Evolutionary conservation across 2,888 invertebrate genomes (phyloP).

Genomic region (Caenorhabditis becei): DNA sequence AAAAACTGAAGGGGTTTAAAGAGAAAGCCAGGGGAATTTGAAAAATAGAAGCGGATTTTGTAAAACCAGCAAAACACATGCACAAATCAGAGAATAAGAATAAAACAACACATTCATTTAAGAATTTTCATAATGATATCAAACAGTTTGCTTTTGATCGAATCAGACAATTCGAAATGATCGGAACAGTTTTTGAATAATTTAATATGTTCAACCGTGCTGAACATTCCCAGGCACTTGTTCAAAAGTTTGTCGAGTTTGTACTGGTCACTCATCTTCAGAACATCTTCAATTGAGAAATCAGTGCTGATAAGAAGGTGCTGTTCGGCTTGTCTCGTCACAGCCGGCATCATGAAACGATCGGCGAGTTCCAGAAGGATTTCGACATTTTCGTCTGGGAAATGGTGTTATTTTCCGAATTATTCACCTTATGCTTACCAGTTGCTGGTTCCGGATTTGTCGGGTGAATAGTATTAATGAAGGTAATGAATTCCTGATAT

Average conservation of each 20-base stretch:
- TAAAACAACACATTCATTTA: too few relatives aligned
- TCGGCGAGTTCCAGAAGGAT: conserved; percentile 20
- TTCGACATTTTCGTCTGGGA: background rate
- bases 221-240: background rate
- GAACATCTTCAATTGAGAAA: background rate
- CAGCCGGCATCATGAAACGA: conserved; percentile 16
- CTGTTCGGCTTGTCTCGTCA: background rate
- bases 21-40: too few relatives aligned
- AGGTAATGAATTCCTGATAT: conserved; percentile 3
- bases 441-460: background rate
- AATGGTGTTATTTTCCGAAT: too few relatives aligned
- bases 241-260: background rate
- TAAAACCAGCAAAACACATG: too few relatives aligned
- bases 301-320: background rate
- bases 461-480: background rate
- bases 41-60: too few relatives aligned
- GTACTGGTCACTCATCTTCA: background rate
- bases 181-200: too few relatives aligned
- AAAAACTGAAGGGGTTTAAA: too few relatives aligned
- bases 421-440: too few relatives aligned
- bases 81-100: too few relatives aligned
- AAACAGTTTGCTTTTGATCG: too few relatives aligned
- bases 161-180: background rate
- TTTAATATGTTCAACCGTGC: too few relatives aligned
- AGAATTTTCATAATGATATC: too few relatives aligned